Evolutionary conservation across 2,888 invertebrate species (phyloP), one percentile per base, ranked within the genome.

Genomic region (Dynastes tityus): DNA sequence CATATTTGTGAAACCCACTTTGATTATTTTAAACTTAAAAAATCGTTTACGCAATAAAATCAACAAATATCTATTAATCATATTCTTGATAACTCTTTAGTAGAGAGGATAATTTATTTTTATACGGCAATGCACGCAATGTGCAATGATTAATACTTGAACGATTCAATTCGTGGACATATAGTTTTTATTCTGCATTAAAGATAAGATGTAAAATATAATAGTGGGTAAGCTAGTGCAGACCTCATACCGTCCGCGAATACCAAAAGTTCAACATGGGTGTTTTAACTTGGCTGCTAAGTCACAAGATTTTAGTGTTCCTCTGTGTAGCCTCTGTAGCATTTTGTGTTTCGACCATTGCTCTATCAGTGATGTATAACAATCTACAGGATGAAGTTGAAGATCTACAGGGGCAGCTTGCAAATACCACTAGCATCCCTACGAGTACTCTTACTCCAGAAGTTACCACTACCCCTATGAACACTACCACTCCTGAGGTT

Each of bases 281-380:
- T 9, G 37, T 85, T 53, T 63, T 84, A 29, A 77, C 80, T 53
- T 85, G 81, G 81, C 77, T 86, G 64, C 79, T 82, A 37, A 63
- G 83, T 8, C 85, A 89, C 79, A 91, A 91, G 83, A 67, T 89
- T 9, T 73, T 89, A 1, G 27, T 88, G 4, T 82, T 90, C 74
- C 86, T 91, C 58, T 84, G 87, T 64, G 55, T 87, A 65, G 82
- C 87, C 0, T 83, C 87, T 29, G 81, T 89, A 27, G 88, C 89
- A 49, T 90, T 93, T 32, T 87, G 90, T 1, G 87, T 92, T 11
- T 89, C 92, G 0, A 92, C 92, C 0, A 88, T 92, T 76, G 89
- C 90, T 9, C 85, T 92, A 68, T 90, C 91, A 0, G 89, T 90
- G 11, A 86, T 90, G 78, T 90, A 90, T 82, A 85, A 81, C 2